Evolutionary conservation across 2,888 invertebrate species (phyloP), one percentile per base, ranked within the genome.

Genomic region (Perithous albicinctus): DNA sequence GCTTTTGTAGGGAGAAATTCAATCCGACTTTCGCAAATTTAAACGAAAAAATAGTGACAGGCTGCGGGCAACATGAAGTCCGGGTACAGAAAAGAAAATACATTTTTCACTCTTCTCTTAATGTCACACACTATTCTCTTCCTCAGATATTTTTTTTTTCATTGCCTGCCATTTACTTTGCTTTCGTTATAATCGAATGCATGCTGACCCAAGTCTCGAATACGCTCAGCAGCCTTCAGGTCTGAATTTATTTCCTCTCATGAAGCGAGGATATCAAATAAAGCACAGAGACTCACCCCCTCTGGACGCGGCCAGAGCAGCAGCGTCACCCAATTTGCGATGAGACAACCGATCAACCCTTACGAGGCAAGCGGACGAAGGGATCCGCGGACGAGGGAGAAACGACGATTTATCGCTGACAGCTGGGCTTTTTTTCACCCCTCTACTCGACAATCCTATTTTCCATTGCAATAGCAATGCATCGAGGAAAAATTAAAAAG

Each of bases 251-350:
- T 64, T 74, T 51, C 15, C 64, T 38, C 51, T 38, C 54, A 12
- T 26, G 51, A 51, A 74, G 35, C 41, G 51, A 64, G 63, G 63
- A 63, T 74, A 74, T 74, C 63, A 51, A 63, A 74, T 74, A 64
- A 74, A 74, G 51, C 63, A 64, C 38, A 63, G 12, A 56, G 73
- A 63, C 63, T 48, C 48, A 35, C 29, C 73, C 73, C 46, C 35
- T n/a, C n/a, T 20, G 18, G 10, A 29, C 20, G 23, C 8, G 26
- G 35, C 54, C 15, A 7, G 8, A 26, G 56, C 54, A 23, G 82
- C 85, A 82, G 67, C 48, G 66, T 56, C 67, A 84, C 84, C 61
- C 84, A 56, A 85, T 78, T 82, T 66, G 46, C 64, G 18, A 54
- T 72, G 51, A 23, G 26, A 63, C n/a, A 29, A 29, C 26, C 48